Evolutionary conservation across 2,888 invertebrate species (phyloP).

Genomic region (Eledone cirrhosa): DNA sequence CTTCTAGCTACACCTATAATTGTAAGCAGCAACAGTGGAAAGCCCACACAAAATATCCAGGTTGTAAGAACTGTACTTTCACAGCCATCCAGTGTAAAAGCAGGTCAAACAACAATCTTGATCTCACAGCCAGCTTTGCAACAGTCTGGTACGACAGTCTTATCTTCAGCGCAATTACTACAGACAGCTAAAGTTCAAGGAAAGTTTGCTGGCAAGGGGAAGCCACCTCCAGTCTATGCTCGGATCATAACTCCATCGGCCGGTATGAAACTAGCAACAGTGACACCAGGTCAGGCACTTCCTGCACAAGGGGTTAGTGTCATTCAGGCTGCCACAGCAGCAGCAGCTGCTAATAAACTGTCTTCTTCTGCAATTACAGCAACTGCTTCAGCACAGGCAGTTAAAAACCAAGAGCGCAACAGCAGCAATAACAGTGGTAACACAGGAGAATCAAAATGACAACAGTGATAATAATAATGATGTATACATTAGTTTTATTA

Average conservation of each 20-base stretch:
- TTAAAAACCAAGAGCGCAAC: constrained; percentile 11
- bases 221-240: constrained; percentile 61
- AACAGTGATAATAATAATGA: neutral
- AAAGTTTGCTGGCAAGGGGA: constrained; percentile 50
- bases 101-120: constrained; percentile 62
- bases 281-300: constrained; percentile 38
- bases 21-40: constrained; percentile 46
- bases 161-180: constrained; percentile 48
- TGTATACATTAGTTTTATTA: neutral
- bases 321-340: constrained; percentile 33
- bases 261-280: constrained; percentile 53
- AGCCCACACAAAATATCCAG: constrained; percentile 58
- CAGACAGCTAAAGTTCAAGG: constrained; percentile 45
- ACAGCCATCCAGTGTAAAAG: constrained; percentile 59
- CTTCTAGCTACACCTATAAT: constrained; percentile 40
- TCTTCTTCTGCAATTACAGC: constrained; percentile 21
- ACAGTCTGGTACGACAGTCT: constrained; percentile 44
- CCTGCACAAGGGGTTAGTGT: constrained; percentile 33
- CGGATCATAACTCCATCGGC: constrained; percentile 62
- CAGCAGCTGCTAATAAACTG: constrained; percentile 22
- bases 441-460: neutral
- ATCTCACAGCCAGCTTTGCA: constrained; percentile 60
- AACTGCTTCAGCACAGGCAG: constrained; percentile 12
- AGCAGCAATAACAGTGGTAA: neutral
- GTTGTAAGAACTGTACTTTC: constrained; percentile 62